phyloP scores from a whole-genome alignment of 2,113 vertebrate species.

The Alethe diademata region DNA sequence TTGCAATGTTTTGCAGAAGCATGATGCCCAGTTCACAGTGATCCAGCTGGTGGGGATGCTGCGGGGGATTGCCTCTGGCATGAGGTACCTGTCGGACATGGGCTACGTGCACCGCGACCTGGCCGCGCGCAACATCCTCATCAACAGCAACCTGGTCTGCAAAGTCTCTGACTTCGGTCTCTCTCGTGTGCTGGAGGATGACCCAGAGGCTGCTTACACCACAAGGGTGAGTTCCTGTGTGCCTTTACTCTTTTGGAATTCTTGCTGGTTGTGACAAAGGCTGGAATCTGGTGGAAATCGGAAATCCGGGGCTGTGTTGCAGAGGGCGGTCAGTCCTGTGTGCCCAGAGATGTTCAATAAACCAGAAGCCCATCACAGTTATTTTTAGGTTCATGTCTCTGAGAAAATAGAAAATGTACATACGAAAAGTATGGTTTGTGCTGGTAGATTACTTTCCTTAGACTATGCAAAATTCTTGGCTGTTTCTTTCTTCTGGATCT shows the following conservation, averaged over 20 bases:
- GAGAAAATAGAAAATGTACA: neutral
- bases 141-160: slow-evolving; percentile 92
- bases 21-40: slow-evolving; percentile 96
- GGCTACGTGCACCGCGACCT: slow-evolving; percentile 88
- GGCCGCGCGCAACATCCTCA: slow-evolving; percentile 90
- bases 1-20: slow-evolving; percentile 82
- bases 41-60: slow-evolving; percentile 92
- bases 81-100: slow-evolving; percentile 91
- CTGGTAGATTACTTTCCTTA: neutral
- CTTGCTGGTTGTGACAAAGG: neutral
- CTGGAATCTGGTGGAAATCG: neutral
- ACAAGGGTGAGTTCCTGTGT: slow-evolving; percentile 74
- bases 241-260: neutral
- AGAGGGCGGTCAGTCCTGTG: neutral
- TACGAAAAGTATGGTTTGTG: neutral
- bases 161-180: slow-evolving; percentile 98
- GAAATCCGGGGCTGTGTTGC: neutral
- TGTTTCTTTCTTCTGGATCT: neutral
- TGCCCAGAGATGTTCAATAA: neutral
- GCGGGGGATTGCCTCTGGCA: slow-evolving; percentile 87
- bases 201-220: slow-evolving; percentile 84
- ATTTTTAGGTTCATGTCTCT: neutral
- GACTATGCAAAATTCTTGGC: neutral
- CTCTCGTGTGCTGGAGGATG: slow-evolving; percentile 91
- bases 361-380: neutral